A percentile compares a stretch with the other conserved stretches of the same genome.
Conservation (phyloP, 1,140 invertebrate genomes). For the Hyphantria cunea region DNA sequence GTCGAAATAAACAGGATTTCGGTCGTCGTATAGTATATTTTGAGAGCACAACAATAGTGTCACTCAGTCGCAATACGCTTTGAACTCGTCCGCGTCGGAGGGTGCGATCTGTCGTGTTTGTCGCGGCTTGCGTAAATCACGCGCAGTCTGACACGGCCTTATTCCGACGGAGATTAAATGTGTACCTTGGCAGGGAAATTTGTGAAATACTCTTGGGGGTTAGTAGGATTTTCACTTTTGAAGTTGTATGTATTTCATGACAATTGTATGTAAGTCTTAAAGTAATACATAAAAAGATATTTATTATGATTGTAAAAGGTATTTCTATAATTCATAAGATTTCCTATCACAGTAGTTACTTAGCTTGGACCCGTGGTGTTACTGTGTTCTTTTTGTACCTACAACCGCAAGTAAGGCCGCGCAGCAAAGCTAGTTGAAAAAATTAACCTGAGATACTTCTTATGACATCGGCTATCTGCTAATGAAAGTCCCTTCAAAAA, state of each 20-base stretch:
- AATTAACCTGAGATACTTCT: too few species aligned
- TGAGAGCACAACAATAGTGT: conserved; percentile 3
- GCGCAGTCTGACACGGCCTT: conserved; percentile 19
- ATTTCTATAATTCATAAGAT: too few species aligned
- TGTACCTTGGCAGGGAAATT: background rate
- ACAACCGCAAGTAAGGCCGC: too few species aligned
- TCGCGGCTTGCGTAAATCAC: conserved; percentile 21
- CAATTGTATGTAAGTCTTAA: too few species aligned
- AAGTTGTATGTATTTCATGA: too few species aligned
- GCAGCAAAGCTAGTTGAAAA: too few species aligned
- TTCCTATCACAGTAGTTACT: too few species aligned
- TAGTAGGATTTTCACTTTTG: background rate
- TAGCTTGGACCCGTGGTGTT: too few species aligned
- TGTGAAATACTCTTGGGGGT: background rate
- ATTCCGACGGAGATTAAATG: conserved; percentile 21
- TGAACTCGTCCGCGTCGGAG: conserved; percentile 6
- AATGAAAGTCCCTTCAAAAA: too few species aligned
- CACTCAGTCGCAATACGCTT: conserved; percentile 7
- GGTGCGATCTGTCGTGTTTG: conserved; percentile 14
- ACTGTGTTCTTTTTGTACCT: too few species aligned
- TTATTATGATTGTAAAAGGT: background rate
- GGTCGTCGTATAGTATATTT: background rate
- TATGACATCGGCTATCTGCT: too few species aligned
- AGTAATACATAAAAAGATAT: background rate
- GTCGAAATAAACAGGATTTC: too few species aligned